Evolutionary conservation across 2,888 invertebrate genomes (phyloP), one percentile per base, ranked within the genome.

Genomic region (Rhodophaea formosa): DNA sequence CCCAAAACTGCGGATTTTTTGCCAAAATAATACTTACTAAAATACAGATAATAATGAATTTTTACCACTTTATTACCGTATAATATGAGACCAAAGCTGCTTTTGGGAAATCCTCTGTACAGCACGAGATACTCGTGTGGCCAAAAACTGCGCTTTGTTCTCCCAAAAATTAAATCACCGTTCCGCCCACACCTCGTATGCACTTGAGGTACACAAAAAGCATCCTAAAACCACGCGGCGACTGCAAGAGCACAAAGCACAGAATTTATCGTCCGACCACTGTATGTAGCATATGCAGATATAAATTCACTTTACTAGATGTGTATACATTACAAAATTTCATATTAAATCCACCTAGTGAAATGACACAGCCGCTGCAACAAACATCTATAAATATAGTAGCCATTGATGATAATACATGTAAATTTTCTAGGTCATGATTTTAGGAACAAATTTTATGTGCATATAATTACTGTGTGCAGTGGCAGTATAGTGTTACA

Each of bases 231-330:
- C 73, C 74, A 63, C 69, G 60, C 65, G 68, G 69, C 71, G 71
- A 67, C 77, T 78, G 71, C 72, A 75, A 77, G 79, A 75, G 77
- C 76, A 87, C 88, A 88, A 88, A 86, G 86, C 83, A 67, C 67
- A 69, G 78, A 79, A 88, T 88, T 88, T 88, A 88, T 88, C 77
- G 86, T 74, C 72, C 78, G 75, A 77, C 82, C 29, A 82, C 82
- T 72, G 76, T 84, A 85, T 82, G 86, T 79, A 80, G 83, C 49
- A 46, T 46, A 86, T 86, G 86, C 72, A 69, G 77, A 55, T 58
- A 59, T 49, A 2, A 46, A 75, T 77, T 69, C 6, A 65, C 55
- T 29, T 55, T n/a, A 46, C 69, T 79, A 56, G 77, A 82, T 65
- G 43, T 39, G 62, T 30, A 58, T 59, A 43, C 7, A 32, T 32